These are phyloP conservation scores for Sorex maritimensis DNA, from an alignment of 2,797 vertebrate species.

Conservation along the genomic window DNA sequence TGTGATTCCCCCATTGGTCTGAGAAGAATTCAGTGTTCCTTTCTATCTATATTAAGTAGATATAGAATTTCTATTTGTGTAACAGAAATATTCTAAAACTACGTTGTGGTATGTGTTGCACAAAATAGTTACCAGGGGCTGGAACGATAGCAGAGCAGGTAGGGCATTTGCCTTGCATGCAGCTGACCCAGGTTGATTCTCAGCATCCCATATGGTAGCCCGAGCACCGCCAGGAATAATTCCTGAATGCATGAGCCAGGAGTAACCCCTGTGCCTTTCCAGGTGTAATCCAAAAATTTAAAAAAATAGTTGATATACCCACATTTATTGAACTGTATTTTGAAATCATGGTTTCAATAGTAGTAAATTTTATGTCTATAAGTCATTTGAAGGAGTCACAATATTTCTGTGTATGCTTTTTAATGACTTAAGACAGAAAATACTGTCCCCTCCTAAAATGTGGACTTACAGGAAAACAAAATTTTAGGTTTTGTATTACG, in stretches of 20 bases:
- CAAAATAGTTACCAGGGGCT: neutral
- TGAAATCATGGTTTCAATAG: neutral
- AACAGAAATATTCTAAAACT: neutral
- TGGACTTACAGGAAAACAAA: neutral
- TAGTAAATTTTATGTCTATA: neutral
- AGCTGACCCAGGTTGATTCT: too few relatives aligned
- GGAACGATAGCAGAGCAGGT: too few relatives aligned
- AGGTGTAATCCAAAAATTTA: too few relatives aligned
- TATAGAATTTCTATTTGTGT: neutral
- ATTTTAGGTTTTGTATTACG: neutral
- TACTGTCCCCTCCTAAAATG: neutral
- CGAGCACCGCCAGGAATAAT: too few relatives aligned
- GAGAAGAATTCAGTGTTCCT: neutral
- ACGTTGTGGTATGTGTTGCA: neutral
- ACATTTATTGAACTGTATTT: neutral
- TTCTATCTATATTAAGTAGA: neutral
- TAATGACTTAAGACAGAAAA: neutral
- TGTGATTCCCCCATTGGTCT: neutral
- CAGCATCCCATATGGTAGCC: too few relatives aligned
- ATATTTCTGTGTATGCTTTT: neutral
- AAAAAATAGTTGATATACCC: neutral
- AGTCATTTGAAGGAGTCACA: neutral
- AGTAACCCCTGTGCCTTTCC: too few relatives aligned
- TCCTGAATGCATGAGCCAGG: too few relatives aligned
- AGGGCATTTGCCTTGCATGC: too few relatives aligned